These are phyloP conservation scores for Scleropages formosus DNA, from an alignment of 2,797 vertebrate species.

Conservation along the genomic window DNA sequence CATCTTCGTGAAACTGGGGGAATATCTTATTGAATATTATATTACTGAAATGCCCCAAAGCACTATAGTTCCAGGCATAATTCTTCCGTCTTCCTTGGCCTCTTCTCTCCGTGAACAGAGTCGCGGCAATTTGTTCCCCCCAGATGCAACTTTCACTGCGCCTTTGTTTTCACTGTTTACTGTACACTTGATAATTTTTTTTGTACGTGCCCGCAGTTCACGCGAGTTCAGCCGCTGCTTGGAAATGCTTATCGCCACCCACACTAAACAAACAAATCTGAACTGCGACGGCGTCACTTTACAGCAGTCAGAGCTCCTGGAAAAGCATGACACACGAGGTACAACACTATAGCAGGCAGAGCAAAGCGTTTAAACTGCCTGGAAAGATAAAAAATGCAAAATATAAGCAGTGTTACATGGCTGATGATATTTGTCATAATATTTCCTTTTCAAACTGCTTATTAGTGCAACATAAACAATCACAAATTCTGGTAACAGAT, in stretches of 20 bases:
- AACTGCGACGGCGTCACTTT: no score
- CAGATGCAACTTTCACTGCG: background rate
- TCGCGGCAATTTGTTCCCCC: background rate
- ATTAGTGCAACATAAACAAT: background rate
- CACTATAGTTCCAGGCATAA: background rate
- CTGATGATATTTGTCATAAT: constrained; percentile 2
- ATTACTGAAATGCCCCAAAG: no score
- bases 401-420: background rate
- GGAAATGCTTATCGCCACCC: background rate
- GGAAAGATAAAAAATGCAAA: background rate
- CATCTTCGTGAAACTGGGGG: no score
- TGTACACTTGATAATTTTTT: background rate
- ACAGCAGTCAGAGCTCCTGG: background rate
- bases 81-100: background rate
- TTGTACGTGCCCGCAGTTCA: background rate
- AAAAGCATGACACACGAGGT: background rate
- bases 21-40: no score
- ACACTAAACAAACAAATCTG: background rate
- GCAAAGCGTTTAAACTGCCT: background rate
- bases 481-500: constrained; percentile 57
- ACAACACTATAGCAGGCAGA: no score
- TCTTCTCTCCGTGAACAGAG: background rate
- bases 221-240: background rate
- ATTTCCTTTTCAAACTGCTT: background rate
- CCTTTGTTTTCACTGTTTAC: background rate